Base-by-base conservation (phyloP, 2,113 vertebrate species). In the Thamnaconus septentrionalis region DNA sequence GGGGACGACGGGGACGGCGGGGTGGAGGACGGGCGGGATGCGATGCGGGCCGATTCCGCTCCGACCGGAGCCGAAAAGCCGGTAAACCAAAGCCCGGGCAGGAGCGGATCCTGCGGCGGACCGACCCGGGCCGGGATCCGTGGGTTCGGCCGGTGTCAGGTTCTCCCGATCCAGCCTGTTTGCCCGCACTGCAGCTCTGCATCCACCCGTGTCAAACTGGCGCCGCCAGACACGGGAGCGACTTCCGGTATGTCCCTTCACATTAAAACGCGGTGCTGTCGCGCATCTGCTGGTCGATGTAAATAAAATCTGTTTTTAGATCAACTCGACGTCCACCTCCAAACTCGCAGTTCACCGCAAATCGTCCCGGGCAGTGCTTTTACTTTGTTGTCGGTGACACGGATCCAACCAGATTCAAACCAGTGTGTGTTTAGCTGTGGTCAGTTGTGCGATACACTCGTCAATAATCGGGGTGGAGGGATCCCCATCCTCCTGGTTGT, bases 111-210 rank as follows among this genome's bases (percentile, higher is more conserved):
- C 46, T n/a, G 43, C 42, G 11, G 18, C 18, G 3, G 41, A 31
- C 18, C 18, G 18, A 1, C 8, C 61, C 50, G 50, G 5, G 4
- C 6, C 59, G 53, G 48, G 67, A 6, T 7, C n/a, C 7, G 7
- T 54, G 63, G 59, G 59, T 68, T 52, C 56, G 50, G 68, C 6
- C 56, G 71, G 64, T 47, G 71, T 66, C 57, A 10, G 76, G 66
- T 53, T 72, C 63, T 83, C 73, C 70, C 54, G 67, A 43, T 80
- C 69, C 73, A 61, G 78, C 75, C 80, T 73, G 83, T 87, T 91
- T 91, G 86, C 92, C 90, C 91, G 91, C 91, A 92, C 88, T 92
- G 91, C 91, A 92, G 91, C 84, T 53, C 85, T 73, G 75, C 79
- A 71, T 64, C 75, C 76, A 64, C 3, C 72, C 8, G 71, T 67